phyloP scores from a whole-genome alignment of 2,888 invertebrate species.

The Dasypolia templi region DNA sequence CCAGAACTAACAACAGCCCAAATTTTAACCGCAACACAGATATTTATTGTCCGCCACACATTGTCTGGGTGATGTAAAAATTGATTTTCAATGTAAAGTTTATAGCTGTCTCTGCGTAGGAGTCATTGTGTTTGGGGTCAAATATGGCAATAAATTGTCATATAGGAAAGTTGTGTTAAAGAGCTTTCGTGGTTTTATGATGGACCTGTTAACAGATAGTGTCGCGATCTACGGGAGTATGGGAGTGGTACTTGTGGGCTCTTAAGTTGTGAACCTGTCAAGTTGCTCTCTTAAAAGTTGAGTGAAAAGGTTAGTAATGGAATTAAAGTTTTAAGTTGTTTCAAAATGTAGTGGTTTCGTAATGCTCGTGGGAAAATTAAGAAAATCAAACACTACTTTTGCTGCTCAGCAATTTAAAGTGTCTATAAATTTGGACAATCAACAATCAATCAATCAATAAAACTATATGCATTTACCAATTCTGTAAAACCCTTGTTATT shows the following conservation, averaged over 20 bases:
- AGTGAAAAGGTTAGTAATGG: slow-evolving; percentile 37
- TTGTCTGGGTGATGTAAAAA: slow-evolving; percentile 76
- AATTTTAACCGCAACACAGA: slow-evolving; percentile 22
- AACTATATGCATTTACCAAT: background rate
- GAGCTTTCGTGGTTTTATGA: slow-evolving; percentile 67
- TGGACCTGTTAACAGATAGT: slow-evolving; percentile 63
- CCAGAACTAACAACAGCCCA: background rate
- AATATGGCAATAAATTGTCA: slow-evolving; percentile 78
- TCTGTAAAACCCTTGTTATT: background rate
- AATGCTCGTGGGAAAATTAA: slow-evolving; percentile 41
- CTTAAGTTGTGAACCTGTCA: slow-evolving; percentile 48
- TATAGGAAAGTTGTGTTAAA: slow-evolving; percentile 70
- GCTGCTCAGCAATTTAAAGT: background rate
- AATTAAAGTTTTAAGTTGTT: slow-evolving; percentile 49
- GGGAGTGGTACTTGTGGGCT: slow-evolving; percentile 26
- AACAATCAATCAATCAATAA: background rate
- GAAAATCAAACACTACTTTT: slow-evolving; percentile 9
- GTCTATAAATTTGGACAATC: background rate
- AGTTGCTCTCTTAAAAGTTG: slow-evolving; percentile 31
- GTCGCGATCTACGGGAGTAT: slow-evolving; percentile 22
- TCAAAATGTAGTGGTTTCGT: slow-evolving; percentile 1
- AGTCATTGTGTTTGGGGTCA: slow-evolving; percentile 71
- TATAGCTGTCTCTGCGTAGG: slow-evolving; percentile 74
- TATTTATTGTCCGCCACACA: slow-evolving; percentile 60
- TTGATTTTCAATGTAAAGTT: slow-evolving; percentile 80